Evolutionary conservation across 2,113 vertebrate species (phyloP).

Genomic region (Hydrolagus affinis): DNA sequence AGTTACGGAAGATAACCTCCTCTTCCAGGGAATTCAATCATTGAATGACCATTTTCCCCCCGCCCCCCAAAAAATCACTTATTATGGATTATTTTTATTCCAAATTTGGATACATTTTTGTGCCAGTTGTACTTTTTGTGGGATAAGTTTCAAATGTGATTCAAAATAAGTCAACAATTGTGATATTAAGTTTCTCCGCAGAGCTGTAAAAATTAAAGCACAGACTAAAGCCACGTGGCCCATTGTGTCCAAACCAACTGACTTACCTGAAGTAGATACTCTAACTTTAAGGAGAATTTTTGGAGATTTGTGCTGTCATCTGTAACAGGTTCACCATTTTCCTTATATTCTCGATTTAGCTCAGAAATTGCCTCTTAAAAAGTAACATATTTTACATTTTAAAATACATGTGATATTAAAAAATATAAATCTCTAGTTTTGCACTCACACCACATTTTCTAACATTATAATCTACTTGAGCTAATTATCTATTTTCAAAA

Average conservation of each 20-base stretch:
- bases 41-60: too few relatives aligned
- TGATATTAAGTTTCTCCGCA: neutral
- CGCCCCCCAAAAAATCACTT: neutral
- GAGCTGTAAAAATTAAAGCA: too few relatives aligned
- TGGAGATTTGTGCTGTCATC: slow-evolving; percentile 83
- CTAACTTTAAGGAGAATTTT: slow-evolving; percentile 89
- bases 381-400: slow-evolving; percentile 34
- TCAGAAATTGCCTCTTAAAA: slow-evolving; percentile 78
- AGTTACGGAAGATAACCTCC: too few relatives aligned
- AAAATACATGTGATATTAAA: neutral
- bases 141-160: neutral
- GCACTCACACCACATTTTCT: neutral
- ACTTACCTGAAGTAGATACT: slow-evolving; percentile 85
- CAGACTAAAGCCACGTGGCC: too few relatives aligned
- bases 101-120: neutral
- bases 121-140: neutral
- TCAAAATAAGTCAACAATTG: neutral
- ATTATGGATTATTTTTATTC: neutral
- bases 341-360: slow-evolving; percentile 73
- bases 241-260: too few relatives aligned
- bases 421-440: neutral
- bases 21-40: too few relatives aligned
- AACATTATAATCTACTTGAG: too few relatives aligned
- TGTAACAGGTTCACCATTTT: slow-evolving; percentile 77
- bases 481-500: too few relatives aligned